These are phyloP conservation scores for Calidris pugnax DNA, from an alignment of 2,113 vertebrate genomes.

Conservation along the genomic window DNA sequence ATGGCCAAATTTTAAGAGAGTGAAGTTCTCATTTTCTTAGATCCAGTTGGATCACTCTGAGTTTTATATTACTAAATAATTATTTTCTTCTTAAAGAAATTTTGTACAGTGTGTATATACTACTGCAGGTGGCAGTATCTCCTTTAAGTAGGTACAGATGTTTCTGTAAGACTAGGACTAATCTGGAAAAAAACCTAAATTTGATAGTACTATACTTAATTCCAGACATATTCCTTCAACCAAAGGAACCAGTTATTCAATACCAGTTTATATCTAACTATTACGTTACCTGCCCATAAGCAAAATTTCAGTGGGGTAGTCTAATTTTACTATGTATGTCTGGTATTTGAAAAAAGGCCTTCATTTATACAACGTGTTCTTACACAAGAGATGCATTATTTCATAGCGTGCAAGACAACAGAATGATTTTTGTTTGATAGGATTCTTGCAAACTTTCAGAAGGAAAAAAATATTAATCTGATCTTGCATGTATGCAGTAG, in stretches of 20 bases:
- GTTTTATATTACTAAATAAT: slow-evolving; percentile 27
- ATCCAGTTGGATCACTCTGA: not conserved
- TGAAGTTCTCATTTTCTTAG: slow-evolving; percentile 20
- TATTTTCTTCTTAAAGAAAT: slow-evolving; percentile 1
- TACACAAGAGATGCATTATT: not conserved
- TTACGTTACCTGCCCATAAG: not conserved
- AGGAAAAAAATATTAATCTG: slow-evolving; percentile 22
- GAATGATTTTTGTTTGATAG: slow-evolving; percentile 25
- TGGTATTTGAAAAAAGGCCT: not conserved
- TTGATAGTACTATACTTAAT: not conserved
- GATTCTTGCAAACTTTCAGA: slow-evolving; percentile 24
- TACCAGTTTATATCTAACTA: not conserved
- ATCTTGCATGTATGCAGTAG: not conserved
- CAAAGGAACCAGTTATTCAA: not conserved
- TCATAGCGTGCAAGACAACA: not conserved
- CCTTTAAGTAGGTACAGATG: not conserved
- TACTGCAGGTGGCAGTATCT: slow-evolving; percentile 63
- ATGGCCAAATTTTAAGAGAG: slow-evolving; percentile 22
- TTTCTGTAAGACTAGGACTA: not conserved
- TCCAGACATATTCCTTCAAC: slow-evolving; percentile 28
- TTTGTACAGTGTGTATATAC: not conserved
- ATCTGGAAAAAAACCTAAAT: not conserved
- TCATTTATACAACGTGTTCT: not conserved
- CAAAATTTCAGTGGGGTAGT: not conserved
- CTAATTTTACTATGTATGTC: not conserved